Conservation (phyloP, 2,797 vertebrate genomes). For the Leptoclinus maculatus region DNA sequence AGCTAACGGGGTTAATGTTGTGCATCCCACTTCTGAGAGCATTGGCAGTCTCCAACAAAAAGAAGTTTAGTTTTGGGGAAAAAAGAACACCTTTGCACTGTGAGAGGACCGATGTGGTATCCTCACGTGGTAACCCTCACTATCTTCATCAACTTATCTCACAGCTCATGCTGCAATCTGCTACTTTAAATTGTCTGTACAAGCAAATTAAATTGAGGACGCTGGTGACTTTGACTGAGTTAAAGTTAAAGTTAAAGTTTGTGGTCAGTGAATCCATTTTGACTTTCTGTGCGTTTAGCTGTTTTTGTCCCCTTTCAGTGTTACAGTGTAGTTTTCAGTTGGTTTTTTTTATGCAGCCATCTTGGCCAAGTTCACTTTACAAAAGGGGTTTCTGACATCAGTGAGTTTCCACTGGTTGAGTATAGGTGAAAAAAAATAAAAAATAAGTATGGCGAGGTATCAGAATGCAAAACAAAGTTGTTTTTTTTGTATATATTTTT, state of each 20-base stretch:
- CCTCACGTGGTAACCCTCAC: neutral
- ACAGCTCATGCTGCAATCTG: neutral
- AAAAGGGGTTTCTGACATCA: neutral
- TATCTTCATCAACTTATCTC: neutral
- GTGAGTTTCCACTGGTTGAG: neutral
- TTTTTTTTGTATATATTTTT: slow-evolving; percentile 7
- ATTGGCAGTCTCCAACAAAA: slow-evolving; percentile 5
- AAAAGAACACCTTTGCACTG: neutral
- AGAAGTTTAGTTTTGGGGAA: neutral
- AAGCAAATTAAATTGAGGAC: neutral
- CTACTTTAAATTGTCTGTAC: neutral
- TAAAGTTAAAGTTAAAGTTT: neutral
- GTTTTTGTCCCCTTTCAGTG: neutral
- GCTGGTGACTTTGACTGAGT: neutral
- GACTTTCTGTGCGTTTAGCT: neutral
- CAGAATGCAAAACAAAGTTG: neutral
- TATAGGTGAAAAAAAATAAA: neutral
- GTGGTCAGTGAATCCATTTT: neutral
- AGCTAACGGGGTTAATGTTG: slow-evolving; percentile 20
- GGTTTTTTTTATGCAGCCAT: neutral
- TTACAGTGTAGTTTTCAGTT: neutral
- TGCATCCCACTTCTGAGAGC: slow-evolving; percentile 45
- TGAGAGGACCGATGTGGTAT: neutral
- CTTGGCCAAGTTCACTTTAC: neutral
- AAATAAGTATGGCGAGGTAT: neutral